Conservation (phyloP, 2,888 invertebrate genomes). For the Leucophora obtusa region DNA sequence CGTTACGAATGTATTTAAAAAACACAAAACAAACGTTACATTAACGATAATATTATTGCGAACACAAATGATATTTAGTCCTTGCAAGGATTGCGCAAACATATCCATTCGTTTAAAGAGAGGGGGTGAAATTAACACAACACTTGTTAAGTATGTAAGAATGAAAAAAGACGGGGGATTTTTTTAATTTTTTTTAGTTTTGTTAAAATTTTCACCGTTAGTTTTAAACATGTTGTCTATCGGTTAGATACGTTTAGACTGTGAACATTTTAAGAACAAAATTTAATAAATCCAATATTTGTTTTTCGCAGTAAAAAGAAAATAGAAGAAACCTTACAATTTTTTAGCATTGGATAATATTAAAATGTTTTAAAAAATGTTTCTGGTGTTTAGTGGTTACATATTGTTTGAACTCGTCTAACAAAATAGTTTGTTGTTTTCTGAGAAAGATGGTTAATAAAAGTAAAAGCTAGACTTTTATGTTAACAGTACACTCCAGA, state of each 20-base stretch:
- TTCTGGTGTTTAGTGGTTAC: neutral
- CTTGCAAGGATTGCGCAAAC: conserved; percentile 40
- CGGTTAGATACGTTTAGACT: conserved; percentile 70
- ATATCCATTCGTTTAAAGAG: conserved; percentile 38
- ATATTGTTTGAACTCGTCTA: conserved; percentile 10
- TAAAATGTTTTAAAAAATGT: conserved; percentile 4
- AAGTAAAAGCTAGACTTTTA: conserved; percentile 14
- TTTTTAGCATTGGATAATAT: conserved; percentile 33
- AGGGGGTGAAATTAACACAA: conserved; percentile 14
- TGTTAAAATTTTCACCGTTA: conserved; percentile 47
- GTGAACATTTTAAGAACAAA: conserved; percentile 64
- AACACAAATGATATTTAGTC: conserved; percentile 36
- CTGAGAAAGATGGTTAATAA: neutral
- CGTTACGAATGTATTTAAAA: conserved; percentile 35
- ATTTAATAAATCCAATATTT: conserved; percentile 71
- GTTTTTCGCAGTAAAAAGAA: conserved; percentile 25
- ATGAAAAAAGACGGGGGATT: neutral
- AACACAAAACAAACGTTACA: conserved; percentile 46
- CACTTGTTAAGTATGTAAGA: conserved; percentile 26
- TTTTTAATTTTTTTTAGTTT: neutral
- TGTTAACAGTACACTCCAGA: neutral
- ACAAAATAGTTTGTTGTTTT: conserved; percentile 10
- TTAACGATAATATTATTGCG: conserved; percentile 25
- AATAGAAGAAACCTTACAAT: conserved; percentile 57
- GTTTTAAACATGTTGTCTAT: conserved; percentile 67